A percentile compares a stretch with the other conserved stretches of the same genome.
Conservation (phyloP, 2,797 vertebrate genomes). For the Schizopygopsis malacanthus region DNA sequence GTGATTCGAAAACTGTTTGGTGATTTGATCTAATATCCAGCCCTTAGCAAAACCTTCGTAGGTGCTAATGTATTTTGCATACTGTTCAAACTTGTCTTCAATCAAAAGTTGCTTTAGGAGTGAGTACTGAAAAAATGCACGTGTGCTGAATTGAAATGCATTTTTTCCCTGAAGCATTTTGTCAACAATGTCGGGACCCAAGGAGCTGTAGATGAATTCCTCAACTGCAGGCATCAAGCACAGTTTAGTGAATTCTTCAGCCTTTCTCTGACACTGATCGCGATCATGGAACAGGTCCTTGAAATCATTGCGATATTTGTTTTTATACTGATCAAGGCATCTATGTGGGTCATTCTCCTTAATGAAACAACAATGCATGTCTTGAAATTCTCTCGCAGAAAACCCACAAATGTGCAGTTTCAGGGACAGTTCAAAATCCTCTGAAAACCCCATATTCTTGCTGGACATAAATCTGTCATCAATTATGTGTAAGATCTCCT, state of each 20-base stretch:
- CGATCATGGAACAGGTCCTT: constrained; percentile 65
- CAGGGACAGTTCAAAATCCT: constrained; percentile 66
- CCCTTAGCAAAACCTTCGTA: constrained; percentile 61
- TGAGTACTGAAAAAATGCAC: constrained; percentile 58
- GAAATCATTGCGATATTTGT: constrained; percentile 65
- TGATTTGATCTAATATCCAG: constrained; percentile 55
- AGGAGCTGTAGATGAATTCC: constrained; percentile 51
- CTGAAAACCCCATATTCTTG: background rate
- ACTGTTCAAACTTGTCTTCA: background rate
- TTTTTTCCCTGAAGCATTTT: constrained; percentile 57
- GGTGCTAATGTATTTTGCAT: background rate
- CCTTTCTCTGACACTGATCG: constrained; percentile 73
- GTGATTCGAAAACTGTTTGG: constrained; percentile 15
- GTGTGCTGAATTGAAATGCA: constrained; percentile 58
- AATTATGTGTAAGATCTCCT: constrained; percentile 66
- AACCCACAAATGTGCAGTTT: constrained; percentile 70
- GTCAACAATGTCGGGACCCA: constrained; percentile 66
- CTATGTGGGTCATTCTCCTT: constrained; percentile 60
- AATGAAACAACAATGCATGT: constrained; percentile 68
- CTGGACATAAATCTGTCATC: constrained; percentile 50
- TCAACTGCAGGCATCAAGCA: constrained; percentile 68
- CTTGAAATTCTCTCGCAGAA: constrained; percentile 66
- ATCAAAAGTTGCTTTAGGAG: constrained; percentile 63
- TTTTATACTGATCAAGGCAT: constrained; percentile 64
- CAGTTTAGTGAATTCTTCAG: constrained; percentile 64